Conservation (phyloP, 2,888 invertebrate species). For the Stenodema calcarata region DNA sequence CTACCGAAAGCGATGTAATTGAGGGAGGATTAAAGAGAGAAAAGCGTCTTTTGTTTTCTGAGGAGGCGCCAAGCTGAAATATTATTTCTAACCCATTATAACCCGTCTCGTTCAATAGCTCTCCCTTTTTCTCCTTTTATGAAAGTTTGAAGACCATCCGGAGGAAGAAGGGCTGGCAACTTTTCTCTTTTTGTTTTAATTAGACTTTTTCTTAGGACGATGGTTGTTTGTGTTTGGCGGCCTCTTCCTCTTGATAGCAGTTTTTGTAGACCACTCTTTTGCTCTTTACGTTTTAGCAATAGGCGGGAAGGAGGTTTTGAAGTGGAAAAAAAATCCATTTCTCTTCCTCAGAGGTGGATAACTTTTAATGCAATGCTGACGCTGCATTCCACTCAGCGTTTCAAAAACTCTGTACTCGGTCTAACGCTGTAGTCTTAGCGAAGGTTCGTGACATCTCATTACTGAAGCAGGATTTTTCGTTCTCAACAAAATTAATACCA, state of each 20-base stretch:
- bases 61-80: constrained; percentile 17
- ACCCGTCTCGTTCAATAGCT: constrained; percentile 20
- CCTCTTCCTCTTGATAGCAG: constrained; percentile 4
- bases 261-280: not conserved
- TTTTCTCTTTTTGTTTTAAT: constrained; percentile 37
- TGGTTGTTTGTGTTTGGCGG: constrained; percentile 33
- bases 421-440: too few relatives aligned
- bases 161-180: not conserved
- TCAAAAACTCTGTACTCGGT: not conserved
- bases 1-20: not conserved
- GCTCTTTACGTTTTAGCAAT: not conserved
- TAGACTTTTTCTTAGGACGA: constrained; percentile 38
- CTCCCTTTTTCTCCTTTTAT: constrained; percentile 23
- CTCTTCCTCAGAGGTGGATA: not conserved
- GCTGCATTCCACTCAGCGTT: not conserved
- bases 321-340: not conserved
- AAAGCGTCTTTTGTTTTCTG: not conserved
- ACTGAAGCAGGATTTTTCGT: too few relatives aligned
- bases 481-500: too few relatives aligned
- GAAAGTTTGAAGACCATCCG: constrained; percentile 29
- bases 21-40: not conserved
- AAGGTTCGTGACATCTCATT: too few relatives aligned
- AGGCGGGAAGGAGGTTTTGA: not conserved
- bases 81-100: constrained; percentile 27
- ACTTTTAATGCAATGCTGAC: constrained; percentile 29